Conservation (phyloP, 2,113 vertebrate species). For the Anoplopoma fimbria region DNA sequence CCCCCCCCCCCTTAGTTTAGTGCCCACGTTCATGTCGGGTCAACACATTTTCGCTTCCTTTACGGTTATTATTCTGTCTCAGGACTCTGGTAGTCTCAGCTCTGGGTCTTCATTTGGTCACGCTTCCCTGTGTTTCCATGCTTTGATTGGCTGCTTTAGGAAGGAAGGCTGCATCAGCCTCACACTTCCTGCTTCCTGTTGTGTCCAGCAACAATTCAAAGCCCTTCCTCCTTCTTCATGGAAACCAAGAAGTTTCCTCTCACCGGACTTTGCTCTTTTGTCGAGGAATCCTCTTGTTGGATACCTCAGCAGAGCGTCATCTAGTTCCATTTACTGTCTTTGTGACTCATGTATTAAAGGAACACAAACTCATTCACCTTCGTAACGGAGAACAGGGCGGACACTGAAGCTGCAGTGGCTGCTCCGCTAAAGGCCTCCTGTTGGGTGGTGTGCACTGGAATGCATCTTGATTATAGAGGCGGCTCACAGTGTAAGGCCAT, state of each 20-base stretch:
- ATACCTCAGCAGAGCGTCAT: conserved; percentile 39
- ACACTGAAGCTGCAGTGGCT: conserved; percentile 36
- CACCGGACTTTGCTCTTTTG: conserved; percentile 49
- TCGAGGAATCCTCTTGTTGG: conserved; percentile 67
- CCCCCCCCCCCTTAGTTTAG: background rate
- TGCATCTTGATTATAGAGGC: conserved; percentile 79
- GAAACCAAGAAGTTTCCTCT: conserved; percentile 71
- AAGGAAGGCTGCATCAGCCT: conserved; percentile 83
- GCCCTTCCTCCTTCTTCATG: conserved; percentile 42
- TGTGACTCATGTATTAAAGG: conserved; percentile 28
- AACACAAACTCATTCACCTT: conserved; percentile 61
- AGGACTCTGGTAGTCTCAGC: conserved; percentile 30
- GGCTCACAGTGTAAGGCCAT: conserved; percentile 67
- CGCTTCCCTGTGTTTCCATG: conserved; percentile 60
- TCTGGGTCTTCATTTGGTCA: conserved; percentile 55
- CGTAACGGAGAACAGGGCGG: conserved; percentile 31
- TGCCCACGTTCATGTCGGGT: conserved; percentile 36
- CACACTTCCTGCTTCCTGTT: conserved; percentile 87
- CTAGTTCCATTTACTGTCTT: conserved; percentile 34
- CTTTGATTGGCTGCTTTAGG: conserved; percentile 84
- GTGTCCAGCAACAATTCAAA: conserved; percentile 81
- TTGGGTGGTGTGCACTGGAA: conserved; percentile 73
- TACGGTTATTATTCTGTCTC: conserved; percentile 61
- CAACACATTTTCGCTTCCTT: conserved; percentile 55
- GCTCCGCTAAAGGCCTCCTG: conserved; percentile 56